Evolutionary conservation across 2,113 vertebrate species (phyloP).

Genomic region (Ictalurus furcatus): DNA sequence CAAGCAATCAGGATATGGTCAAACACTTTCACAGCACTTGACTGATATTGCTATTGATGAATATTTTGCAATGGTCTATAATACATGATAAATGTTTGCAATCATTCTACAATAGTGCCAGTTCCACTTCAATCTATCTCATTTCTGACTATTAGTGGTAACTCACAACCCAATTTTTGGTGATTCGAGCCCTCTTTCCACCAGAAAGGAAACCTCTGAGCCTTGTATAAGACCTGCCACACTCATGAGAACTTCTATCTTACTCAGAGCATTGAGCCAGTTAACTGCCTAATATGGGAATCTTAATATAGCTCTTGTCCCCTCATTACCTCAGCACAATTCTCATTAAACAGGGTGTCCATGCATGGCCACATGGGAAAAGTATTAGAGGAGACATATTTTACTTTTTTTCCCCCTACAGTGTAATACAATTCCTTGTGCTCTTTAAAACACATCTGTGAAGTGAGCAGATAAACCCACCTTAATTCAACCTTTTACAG

Average conservation of each 20-base stretch:
- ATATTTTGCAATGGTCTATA: not conserved
- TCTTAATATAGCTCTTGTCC: conserved; percentile 54
- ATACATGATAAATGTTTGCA: not conserved
- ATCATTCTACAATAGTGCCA: not conserved
- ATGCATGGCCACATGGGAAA: conserved; percentile 45
- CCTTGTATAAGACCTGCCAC: conserved; percentile 13
- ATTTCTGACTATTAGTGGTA: not conserved
- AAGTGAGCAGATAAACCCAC: not conserved
- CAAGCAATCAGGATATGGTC: too few species aligned
- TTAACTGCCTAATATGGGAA: conserved; percentile 58
- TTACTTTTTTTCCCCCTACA: not conserved
- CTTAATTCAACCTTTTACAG: conserved; percentile 7
- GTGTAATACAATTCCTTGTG: not conserved
- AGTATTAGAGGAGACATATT: conserved; percentile 3
- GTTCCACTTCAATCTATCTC: not conserved
- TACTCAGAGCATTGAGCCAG: conserved; percentile 50
- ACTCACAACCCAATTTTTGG: not conserved
- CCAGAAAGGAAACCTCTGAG: not conserved
- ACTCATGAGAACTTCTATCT: conserved; percentile 51
- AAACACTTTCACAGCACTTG: too few species aligned
- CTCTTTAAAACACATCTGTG: conserved; percentile 10
- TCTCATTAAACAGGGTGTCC: conserved; percentile 52
- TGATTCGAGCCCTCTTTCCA: not conserved
- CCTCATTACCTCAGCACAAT: conserved; percentile 51
- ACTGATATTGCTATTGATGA: too few species aligned